phyloP scores from a whole-genome alignment of 2,888 invertebrate species.

The Trichacis sp. region DNA sequence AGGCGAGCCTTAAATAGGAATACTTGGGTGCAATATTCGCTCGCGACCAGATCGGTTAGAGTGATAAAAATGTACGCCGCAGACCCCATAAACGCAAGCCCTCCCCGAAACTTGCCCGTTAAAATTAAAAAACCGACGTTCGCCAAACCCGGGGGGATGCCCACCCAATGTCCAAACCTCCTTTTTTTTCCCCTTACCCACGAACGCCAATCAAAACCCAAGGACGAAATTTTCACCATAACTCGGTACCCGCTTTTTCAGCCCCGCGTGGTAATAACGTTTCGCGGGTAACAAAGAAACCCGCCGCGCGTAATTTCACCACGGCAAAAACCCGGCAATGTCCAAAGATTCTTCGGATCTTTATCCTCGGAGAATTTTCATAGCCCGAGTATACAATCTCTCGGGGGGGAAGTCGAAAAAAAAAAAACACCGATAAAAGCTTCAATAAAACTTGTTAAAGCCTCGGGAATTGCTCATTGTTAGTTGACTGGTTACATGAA shows the following conservation, averaged over 20 bases:
- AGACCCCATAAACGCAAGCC: slow-evolving; percentile 61
- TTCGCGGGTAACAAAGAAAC: no score
- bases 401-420: no score
- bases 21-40: slow-evolving; percentile 57
- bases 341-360: slow-evolving; percentile 49
- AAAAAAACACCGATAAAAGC: neutral
- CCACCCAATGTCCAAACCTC: no score
- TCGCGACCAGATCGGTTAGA: slow-evolving; percentile 61
- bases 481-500: slow-evolving; percentile 2
- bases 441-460: neutral
- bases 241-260: no score
- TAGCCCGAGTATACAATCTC: no score
- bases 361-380: slow-evolving; percentile 46
- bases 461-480: neutral
- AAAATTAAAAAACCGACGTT: slow-evolving; percentile 64
- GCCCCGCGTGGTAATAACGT: no score
- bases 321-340: slow-evolving; percentile 54
- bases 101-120: slow-evolving; percentile 55
- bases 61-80: slow-evolving; percentile 66
- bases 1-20: slow-evolving; percentile 39
- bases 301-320: no score
- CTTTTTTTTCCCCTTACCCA: no score
- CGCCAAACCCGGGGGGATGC: no score
- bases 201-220: no score
- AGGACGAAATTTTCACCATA: no score